Base-by-base conservation (phyloP, 1,140 invertebrate species). In the Pseudoatta argentina region DNA sequence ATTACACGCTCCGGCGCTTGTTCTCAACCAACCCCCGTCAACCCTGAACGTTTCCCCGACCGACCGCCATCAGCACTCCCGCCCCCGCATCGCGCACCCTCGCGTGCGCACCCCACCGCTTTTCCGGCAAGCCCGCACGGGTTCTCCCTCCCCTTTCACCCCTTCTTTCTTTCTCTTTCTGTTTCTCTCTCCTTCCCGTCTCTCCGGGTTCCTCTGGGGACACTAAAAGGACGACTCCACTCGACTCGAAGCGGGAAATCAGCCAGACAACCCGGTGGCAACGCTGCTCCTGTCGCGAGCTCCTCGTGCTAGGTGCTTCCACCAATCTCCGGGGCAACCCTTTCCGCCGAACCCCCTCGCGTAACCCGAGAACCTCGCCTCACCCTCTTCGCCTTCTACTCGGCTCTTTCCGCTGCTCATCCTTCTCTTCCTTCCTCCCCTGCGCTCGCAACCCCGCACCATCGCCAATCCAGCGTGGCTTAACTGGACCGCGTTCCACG, bases 1-100 rank as follows among this genome's bases (percentile, higher is more conserved):
- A 95, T 95, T 95, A 95, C 94, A 95, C 93, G 95, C 94, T 95
- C 88, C 93, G 92, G 72, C 92, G 94, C 91, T 61, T 66, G n/a
- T 72, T 30, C 61, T 64, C 69, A 63, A 14, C 53, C 71, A 6
- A 44, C 39, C 83, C 86, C 77, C 73, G n/a, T 21, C 77, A 30
- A 39, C 57, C n/a, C 76, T 48, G 53, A 66, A 30, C 57, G n/a
- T 39, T 48, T 51, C 72, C 87, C 75, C 88, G 85, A 86, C 76
- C 87, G 75, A 82, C 87, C 85, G 76, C 86, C 86, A 87, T 90
- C 89, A 81, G 77, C 89, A 86, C 89, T 90, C 69, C 63, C 81
- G 78, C 86, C 85, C 86, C 44, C 69, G 77, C 66, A 55, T 71
- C 51, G 78, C 66, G 59, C 75, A 55, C 66, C 24, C 55, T 21